Base-by-base conservation (phyloP, 2,113 vertebrate genomes). In the Siniperca chuatsi region DNA sequence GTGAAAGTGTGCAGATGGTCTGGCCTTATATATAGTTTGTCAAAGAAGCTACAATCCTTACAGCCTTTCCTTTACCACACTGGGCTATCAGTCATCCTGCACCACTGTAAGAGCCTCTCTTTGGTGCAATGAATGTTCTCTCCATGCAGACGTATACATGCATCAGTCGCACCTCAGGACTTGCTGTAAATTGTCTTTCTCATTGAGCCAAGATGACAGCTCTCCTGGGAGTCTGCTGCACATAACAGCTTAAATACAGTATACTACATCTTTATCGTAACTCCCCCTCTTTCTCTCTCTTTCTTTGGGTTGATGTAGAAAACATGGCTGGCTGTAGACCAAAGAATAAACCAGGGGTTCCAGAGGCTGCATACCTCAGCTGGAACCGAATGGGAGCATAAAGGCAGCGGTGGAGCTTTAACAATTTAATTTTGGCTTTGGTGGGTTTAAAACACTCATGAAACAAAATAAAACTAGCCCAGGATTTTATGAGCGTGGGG, bases 381-480 rank as follows among this genome's bases (percentile, higher is more conserved):
- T 83, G 76, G 50, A 80, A 61, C 62, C 65, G 78, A 88, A 66
- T 12, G 23, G 74, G 46, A 68, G 79, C 83, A 83, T 67, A 67
- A 78, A 84, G 29, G 74, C 50, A 5, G 74, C 29, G 12, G 50
- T 77, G 75, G 81, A 75, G 69, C 73, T 83, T 88, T 85, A 78
- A 87, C 87, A 57, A 73, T 86, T 90, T 81, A 52, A 80, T 82
- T 88, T 82, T 42, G 78, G 21, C 52, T 90, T 84, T 60, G 44
- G 79, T 62, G 72, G 75, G 69, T 91, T 89, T 87, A 78, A 90
- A 91, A 89, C 75, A 78, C 71, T 80, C 54, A 2, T 66, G 81
- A 90, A 91, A 74, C 58, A 50, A 88, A 83, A 85, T 84, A 88
- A 92, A 89, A 89, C 78, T 81, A 80, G 81, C 84, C 64, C 44